These are phyloP conservation scores for Drosophila bocqueti DNA, from an alignment of 1,140 invertebrate genomes.

Conservation along the genomic window DNA sequence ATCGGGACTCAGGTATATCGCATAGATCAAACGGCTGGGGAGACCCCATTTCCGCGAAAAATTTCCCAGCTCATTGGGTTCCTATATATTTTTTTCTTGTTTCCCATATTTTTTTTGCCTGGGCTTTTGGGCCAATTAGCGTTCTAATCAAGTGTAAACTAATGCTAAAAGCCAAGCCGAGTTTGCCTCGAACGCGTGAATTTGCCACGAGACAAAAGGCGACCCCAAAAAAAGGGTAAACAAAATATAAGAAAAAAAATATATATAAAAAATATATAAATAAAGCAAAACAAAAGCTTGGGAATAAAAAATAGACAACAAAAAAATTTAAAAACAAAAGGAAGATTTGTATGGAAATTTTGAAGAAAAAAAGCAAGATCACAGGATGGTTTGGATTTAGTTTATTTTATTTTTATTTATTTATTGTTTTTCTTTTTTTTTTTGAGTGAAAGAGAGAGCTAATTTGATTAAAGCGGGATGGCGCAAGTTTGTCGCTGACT, in stretches of 20 bases:
- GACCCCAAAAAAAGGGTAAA: constrained; percentile 8
- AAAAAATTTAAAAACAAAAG: neutral
- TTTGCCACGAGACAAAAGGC: constrained; percentile 75
- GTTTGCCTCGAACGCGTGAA: constrained; percentile 79
- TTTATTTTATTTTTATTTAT: neutral
- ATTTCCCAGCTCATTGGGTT: constrained; percentile 59
- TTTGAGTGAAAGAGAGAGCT: constrained; percentile 44
- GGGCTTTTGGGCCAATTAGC: constrained; percentile 64
- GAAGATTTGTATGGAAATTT: neutral
- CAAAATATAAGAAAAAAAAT: constrained; percentile 1
- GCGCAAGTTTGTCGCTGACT: constrained; percentile 34
- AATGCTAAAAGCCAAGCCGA: constrained; percentile 80
- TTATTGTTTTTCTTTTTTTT: constrained; percentile 10
- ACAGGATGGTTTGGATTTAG: constrained; percentile 33
- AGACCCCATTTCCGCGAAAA: constrained; percentile 66
- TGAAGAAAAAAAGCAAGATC: constrained; percentile 10
- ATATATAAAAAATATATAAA: neutral
- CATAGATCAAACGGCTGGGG: constrained; percentile 43
- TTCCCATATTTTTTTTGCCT: neutral
- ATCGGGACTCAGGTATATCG: constrained; percentile 37
- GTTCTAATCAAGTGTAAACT: constrained; percentile 84
- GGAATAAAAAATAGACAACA: neutral
- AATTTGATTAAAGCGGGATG: constrained; percentile 67
- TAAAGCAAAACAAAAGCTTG: constrained; percentile 7
- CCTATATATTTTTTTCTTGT: neutral